Evolutionary conservation across 2,888 invertebrate genomes (phyloP).

Genomic region (Heteropelma amictum): DNA sequence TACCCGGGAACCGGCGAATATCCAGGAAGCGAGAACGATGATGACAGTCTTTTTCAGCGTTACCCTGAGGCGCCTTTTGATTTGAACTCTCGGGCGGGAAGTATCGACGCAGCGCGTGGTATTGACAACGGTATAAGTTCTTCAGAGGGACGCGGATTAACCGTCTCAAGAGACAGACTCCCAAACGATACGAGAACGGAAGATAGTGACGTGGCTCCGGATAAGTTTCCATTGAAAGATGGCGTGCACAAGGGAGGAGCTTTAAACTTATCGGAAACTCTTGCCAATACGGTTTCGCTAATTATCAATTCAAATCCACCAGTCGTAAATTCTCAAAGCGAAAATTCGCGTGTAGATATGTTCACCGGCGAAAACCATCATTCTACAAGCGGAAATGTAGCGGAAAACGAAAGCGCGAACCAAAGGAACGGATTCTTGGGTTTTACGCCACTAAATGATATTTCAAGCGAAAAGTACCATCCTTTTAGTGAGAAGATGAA

Average conservation of each 20-base stretch:
- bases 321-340: not conserved
- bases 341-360: not conserved
- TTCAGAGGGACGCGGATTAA: not conserved
- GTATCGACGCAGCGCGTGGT: not conserved
- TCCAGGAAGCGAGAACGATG: constrained; percentile 11
- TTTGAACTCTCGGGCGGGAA: not conserved
- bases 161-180: not conserved
- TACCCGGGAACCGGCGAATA: not conserved
- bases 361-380: not conserved
- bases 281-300: not conserved
- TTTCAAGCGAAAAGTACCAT: not conserved
- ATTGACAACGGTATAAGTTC: not conserved
- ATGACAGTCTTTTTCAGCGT: not conserved
- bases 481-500: too few relatives aligned
- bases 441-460: not conserved
- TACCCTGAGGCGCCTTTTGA: not conserved
- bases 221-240: not conserved
- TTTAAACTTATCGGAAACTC: not conserved
- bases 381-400: not conserved
- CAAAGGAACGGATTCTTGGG: not conserved
- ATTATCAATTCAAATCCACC: constrained; percentile 8
- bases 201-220: not conserved
- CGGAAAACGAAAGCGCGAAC: not conserved
- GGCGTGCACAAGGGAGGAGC: not conserved
- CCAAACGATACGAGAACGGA: not conserved